These are phyloP conservation scores for human DNA, from an alignment of 2,113 vertebrate species.

Conservation along the genomic window GRCh38 chr15:57097501-57098000, in stretches of 20 bases:
- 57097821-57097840: conserved; percentile 4
- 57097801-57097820: neutral
- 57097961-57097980: too few species aligned
- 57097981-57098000: too few species aligned
- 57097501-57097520: neutral
- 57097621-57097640: neutral
- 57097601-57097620: conserved; percentile 28
- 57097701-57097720: conserved; percentile 15
- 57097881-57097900: too few species aligned
- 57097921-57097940: too few species aligned
- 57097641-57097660: conserved; percentile 7
- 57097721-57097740: neutral
- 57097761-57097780: neutral
- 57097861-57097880: neutral
- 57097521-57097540: neutral
- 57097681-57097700: neutral
- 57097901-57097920: too few species aligned
- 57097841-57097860: neutral
- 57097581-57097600: conserved; percentile 29
- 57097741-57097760: neutral
- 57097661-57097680: neutral
- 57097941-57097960: too few species aligned
- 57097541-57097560: too few species aligned
- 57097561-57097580: conserved; percentile 7
- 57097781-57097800: neutral